Evolutionary conservation across 2,113 vertebrate genomes (phyloP).

Genomic region (Myanophis thanlyinensis): DNA sequence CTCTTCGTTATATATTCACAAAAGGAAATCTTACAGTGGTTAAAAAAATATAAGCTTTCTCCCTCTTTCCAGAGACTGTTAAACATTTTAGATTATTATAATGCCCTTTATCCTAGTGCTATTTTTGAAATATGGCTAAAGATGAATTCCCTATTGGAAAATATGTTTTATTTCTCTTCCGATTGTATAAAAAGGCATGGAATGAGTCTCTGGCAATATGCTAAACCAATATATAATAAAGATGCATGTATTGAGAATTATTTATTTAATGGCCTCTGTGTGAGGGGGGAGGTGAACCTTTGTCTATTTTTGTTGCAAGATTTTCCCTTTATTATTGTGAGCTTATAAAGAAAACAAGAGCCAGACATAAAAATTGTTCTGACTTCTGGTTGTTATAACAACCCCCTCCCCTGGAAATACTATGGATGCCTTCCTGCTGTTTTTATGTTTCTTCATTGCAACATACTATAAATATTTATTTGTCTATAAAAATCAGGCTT

Average conservation of each 20-base stretch:
- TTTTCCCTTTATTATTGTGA: not conserved
- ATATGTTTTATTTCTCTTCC: not conserved
- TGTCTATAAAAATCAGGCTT: conserved; percentile 39
- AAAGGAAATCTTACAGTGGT: conserved; percentile 14
- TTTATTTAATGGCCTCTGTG: not conserved
- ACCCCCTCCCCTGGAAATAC: not conserved
- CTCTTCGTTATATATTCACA: conserved; percentile 3
- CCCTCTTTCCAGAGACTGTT: not conserved
- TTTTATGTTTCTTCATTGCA: not conserved
- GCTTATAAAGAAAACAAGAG: conserved; percentile 6
- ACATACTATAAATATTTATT: conserved; percentile 15
- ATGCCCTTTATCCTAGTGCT: not conserved
- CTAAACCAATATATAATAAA: conserved; percentile 16
- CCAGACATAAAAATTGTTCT: not conserved
- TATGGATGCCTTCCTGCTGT: conserved; percentile 2
- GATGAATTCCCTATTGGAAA: not conserved
- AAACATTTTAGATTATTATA: conserved; percentile 22
- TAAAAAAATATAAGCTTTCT: conserved; percentile 6
- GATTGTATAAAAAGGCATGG: not conserved
- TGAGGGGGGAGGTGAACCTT: not conserved
- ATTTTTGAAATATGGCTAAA: not conserved
- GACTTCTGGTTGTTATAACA: not conserved
- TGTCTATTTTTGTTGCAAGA: conserved; percentile 27
- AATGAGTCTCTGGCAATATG: not conserved
- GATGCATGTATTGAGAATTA: not conserved